Percentiles rank a stretch among this genome's conserved stretches.
Conservation (phyloP, 1,140 invertebrate genomes). For the Piezodorus guildinii region DNA sequence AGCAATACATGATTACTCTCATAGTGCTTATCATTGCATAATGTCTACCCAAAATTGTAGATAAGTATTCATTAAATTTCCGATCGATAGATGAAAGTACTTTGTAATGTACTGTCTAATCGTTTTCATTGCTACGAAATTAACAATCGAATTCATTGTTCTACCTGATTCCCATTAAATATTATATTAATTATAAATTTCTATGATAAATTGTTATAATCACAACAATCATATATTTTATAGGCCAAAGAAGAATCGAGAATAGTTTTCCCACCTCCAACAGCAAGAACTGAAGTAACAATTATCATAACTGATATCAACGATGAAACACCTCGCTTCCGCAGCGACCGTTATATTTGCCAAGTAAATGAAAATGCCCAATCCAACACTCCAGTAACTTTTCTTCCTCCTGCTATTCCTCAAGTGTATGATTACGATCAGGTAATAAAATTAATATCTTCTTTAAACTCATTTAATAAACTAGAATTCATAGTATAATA, state of each 20-base stretch:
- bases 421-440: conserved; percentile 88
- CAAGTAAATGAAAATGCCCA: conserved; percentile 89
- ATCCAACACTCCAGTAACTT: conserved; percentile 76
- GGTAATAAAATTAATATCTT: conserved; percentile 37
- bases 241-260: conserved; percentile 56
- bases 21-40: too few relatives aligned
- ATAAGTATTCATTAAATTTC: too few relatives aligned
- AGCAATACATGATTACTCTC: too few relatives aligned
- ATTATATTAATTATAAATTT: neutral
- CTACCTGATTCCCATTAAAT: too few relatives aligned
- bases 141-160: too few relatives aligned
- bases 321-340: conserved; percentile 81
- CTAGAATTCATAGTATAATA: neutral
- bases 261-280: conserved; percentile 50
- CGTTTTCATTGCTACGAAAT: too few relatives aligned
- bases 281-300: conserved; percentile 76
- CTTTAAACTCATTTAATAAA: too few relatives aligned
- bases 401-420: conserved; percentile 65
- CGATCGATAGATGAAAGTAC: too few relatives aligned
- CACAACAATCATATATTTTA: conserved; percentile 26
- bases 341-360: conserved; percentile 62
- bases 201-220: too few relatives aligned
- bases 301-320: conserved; percentile 90
- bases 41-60: too few relatives aligned
- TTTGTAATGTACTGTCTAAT: too few relatives aligned